phyloP scores from a whole-genome alignment of 2,113 vertebrate genomes.

The Eonycteris spelaea region DNA sequence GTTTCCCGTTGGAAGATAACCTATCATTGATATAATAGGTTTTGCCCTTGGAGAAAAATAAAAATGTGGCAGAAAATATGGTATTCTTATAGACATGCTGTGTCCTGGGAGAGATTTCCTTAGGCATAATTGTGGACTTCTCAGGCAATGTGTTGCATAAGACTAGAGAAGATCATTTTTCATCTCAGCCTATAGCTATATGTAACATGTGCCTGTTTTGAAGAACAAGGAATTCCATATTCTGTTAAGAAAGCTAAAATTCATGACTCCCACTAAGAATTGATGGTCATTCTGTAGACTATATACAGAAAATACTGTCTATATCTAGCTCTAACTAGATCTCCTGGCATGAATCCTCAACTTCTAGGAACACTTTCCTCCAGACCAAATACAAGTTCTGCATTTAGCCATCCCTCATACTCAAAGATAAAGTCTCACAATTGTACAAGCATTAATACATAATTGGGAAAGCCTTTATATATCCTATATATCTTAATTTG shows the following conservation, averaged over 20 bases:
- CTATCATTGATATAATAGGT: background rate
- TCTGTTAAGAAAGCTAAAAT: background rate
- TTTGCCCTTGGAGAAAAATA: background rate
- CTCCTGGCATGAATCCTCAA: background rate
- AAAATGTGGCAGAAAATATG: background rate
- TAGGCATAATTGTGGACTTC: background rate
- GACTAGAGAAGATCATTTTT: background rate
- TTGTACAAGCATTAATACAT: background rate
- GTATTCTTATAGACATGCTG: background rate
- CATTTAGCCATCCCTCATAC: background rate
- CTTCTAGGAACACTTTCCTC: background rate
- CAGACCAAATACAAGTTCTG: background rate
- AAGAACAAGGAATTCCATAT: background rate
- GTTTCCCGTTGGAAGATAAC: background rate
- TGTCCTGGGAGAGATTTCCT: background rate
- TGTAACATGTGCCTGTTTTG: background rate
- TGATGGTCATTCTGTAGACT: background rate
- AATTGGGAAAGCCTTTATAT: background rate
- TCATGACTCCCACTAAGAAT: background rate
- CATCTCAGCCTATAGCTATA: background rate
- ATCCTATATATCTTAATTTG: background rate
- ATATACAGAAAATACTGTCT: background rate
- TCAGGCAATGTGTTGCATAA: background rate
- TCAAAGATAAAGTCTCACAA: background rate
- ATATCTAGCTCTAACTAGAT: background rate